phyloP scores from a whole-genome alignment of 2,888 invertebrate genomes.

The Sisyra nigra region DNA sequence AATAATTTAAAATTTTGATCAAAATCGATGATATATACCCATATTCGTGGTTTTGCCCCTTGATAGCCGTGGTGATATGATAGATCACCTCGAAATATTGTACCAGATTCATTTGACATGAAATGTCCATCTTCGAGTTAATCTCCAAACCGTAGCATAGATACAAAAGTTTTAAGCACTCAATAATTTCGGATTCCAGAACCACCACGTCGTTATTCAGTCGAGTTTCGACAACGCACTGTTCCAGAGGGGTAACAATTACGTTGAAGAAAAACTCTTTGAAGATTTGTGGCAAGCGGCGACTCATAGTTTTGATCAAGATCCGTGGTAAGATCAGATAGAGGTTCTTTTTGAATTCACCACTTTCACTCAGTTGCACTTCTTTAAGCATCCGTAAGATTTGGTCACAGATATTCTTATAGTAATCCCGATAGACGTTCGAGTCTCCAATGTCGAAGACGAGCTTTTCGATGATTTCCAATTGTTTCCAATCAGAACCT shows the following conservation, averaged over 20 bases:
- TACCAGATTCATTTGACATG: not conserved
- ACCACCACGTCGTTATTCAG: slow-evolving; percentile 3
- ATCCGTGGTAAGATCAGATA: slow-evolving; percentile 29
- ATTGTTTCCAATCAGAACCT: slow-evolving; percentile 46
- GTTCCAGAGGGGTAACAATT: slow-evolving; percentile 21
- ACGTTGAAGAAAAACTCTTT: slow-evolving; percentile 24
- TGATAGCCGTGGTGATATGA: slow-evolving; percentile 13
- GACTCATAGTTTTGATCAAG: slow-evolving; percentile 36
- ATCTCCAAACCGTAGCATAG: slow-evolving; percentile 4
- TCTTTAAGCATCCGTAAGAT: slow-evolving; percentile 30
- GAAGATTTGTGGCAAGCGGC: slow-evolving; percentile 29
- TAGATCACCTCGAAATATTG: slow-evolving; percentile 11
- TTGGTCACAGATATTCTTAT: slow-evolving; percentile 35
- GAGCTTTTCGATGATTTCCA: slow-evolving; percentile 48
- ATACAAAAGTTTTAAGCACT: slow-evolving; percentile 3
- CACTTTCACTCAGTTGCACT: slow-evolving; percentile 17
- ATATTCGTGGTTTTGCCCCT: not conserved
- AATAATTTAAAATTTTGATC: slow-evolving; percentile 15
- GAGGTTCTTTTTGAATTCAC: slow-evolving; percentile 23
- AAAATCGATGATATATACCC: slow-evolving; percentile 13
- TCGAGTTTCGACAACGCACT: slow-evolving; percentile 5
- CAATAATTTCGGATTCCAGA: not conserved
- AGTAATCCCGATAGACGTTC: slow-evolving; percentile 30
- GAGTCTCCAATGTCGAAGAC: slow-evolving; percentile 37
- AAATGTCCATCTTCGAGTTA: slow-evolving; percentile 2